Percentiles rank a stretch among this genome's conserved stretches.
phyloP scores from a whole-genome alignment of 2,113 vertebrate species.

The Xenopus borealis region DNA sequence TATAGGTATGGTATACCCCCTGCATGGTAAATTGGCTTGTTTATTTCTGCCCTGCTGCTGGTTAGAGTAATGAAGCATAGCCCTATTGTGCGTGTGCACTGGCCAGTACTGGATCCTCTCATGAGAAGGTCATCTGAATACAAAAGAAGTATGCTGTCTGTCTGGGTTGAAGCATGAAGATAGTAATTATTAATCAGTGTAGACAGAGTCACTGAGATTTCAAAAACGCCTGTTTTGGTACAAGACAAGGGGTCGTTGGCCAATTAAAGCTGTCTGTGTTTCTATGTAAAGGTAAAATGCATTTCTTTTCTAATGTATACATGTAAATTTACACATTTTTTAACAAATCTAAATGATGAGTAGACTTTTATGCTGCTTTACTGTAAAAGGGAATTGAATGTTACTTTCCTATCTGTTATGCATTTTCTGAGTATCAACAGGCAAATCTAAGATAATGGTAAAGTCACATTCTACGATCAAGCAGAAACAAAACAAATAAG shows the following conservation, averaged over 20 bases:
- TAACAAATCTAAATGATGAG: too few species aligned
- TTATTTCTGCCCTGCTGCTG: constrained; percentile 71
- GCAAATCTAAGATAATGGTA: too few species aligned
- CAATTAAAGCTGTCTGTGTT: constrained; percentile 48
- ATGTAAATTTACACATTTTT: too few species aligned
- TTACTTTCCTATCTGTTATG: too few species aligned
- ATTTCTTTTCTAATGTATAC: not conserved
- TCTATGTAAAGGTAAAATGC: not conserved
- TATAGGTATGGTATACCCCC: constrained; percentile 19
- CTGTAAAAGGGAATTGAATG: too few species aligned
- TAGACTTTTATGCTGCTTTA: too few species aligned
- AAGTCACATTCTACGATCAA: too few species aligned
- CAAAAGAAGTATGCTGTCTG: constrained; percentile 77
- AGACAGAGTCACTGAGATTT: constrained; percentile 66
- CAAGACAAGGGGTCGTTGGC: constrained; percentile 58
- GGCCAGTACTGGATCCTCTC: constrained; percentile 67
- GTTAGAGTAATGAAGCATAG: constrained; percentile 92
- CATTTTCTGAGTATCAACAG: too few species aligned
- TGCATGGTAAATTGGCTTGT: constrained; percentile 49
- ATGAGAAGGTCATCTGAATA: constrained; percentile 87
- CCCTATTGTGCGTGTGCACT: constrained; percentile 82
- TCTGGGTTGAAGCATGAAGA: constrained; percentile 76
- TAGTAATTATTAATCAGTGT: constrained; percentile 74
- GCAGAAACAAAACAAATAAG: too few species aligned
- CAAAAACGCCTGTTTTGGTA: constrained; percentile 64